Evolutionary conservation across 2,888 invertebrate genomes (phyloP), one percentile per base, ranked within the genome.

Genomic region (Aphidoletes aphidimyza): DNA sequence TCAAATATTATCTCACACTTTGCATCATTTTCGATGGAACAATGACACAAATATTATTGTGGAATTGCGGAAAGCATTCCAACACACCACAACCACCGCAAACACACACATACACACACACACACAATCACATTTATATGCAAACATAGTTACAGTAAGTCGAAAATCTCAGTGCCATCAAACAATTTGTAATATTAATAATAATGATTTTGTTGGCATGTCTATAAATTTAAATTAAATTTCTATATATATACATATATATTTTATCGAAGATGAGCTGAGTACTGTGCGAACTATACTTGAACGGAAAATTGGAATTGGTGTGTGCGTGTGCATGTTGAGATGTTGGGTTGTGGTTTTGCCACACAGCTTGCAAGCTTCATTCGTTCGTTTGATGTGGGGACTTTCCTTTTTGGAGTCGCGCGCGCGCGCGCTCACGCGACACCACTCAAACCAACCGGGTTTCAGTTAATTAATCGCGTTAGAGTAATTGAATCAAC

Each of bases 151-250:
- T 69, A 69, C 69, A 69, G 69, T 69, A 69, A 69, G 34, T 69
- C 37, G 81, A 17, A 81, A 81, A 81, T 81, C 81, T 81, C 39
- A 8, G 81, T 37, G 37, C 37, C 19, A 81, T 81, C 81, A 81
- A 81, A 81, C 81, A 81, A 81, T 81, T 81, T 81, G 81, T 81
- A n/a, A 81, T 81, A 81, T 81, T 81, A 81, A 81, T 81, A 81
- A 81, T 81, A 37, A 81, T 81, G 81, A 81, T 81, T 37, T 37
- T 81, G 81, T 81, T 39, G 22, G n/a, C 36, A 37, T 81, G 81
- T 81, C 81, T 81, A 81, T 81, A 78, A 78, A 78, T 81, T 81
- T 81, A 81, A 81, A 81, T 81, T 37, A 81, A 81, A 81, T 81
- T 81, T 37, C 81, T n/a, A 54, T 81, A 81, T 37, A 81, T 81